These are phyloP conservation scores for Eupristina koningsbergeri DNA, from an alignment of 1,140 invertebrate genomes.

Conservation along the genomic window DNA sequence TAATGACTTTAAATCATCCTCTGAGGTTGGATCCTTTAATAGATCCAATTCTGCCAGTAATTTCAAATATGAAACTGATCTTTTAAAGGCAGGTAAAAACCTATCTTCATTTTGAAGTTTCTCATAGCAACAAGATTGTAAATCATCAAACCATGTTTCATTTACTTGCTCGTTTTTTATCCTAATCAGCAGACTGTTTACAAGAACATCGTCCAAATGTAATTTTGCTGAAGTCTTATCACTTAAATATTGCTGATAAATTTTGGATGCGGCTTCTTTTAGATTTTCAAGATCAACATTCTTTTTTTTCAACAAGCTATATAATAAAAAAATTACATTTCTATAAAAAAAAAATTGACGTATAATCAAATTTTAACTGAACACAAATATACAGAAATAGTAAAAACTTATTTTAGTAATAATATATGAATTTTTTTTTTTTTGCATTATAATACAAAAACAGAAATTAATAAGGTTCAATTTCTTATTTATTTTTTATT, in stretches of 20 bases:
- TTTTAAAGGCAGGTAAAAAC: constrained; percentile 82
- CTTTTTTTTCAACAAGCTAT: constrained; percentile 60
- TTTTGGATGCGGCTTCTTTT: constrained; percentile 83
- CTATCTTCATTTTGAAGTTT: constrained; percentile 79
- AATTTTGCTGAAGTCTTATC: constrained; percentile 82
- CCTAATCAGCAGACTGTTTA: constrained; percentile 78
- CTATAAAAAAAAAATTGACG: too few relatives aligned
- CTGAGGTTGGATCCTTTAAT: constrained; percentile 74
- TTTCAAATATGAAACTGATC: constrained; percentile 80
- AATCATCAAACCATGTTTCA: constrained; percentile 89
- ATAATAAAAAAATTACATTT: neutral
- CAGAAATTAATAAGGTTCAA: too few relatives aligned
- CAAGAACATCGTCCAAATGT: constrained; percentile 78
- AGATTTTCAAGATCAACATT: constrained; percentile 76
- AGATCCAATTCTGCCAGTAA: constrained; percentile 85
- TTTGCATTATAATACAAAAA: too few relatives aligned
- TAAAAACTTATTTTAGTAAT: too few relatives aligned
- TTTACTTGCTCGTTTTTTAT: constrained; percentile 79
- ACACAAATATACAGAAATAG: too few relatives aligned
- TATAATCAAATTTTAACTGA: too few relatives aligned
- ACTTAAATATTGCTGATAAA: constrained; percentile 88
- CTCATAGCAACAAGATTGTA: constrained; percentile 81
- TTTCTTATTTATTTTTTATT: neutral
- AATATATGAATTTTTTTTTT: too few relatives aligned
- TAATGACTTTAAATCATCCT: constrained; percentile 75